Conservation (phyloP, 2,797 vertebrate genomes). For the Gymnodraco acuticeps region DNA sequence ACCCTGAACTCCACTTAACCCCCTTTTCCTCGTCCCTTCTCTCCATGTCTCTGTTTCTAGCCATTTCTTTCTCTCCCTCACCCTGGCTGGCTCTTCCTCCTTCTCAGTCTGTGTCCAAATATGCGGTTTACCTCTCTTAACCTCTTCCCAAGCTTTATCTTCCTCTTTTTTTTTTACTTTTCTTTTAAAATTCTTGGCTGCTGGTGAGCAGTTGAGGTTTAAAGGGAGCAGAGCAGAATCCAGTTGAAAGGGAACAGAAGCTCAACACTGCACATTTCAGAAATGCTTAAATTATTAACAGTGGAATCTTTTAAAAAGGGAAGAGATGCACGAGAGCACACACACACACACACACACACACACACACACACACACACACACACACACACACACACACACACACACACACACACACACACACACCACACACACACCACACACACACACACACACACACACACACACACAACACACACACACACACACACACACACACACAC, state of each 20-base stretch:
- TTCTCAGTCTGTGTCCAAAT: slow-evolving; percentile 53
- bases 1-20: slow-evolving; percentile 71
- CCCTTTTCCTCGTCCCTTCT: slow-evolving; percentile 38
- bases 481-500: neutral
- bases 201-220: slow-evolving; percentile 44
- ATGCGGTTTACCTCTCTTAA: slow-evolving; percentile 70
- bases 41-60: slow-evolving; percentile 41
- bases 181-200: slow-evolving; percentile 56
- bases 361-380: too few species aligned
- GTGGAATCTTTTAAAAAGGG: neutral
- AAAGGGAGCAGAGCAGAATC: slow-evolving; percentile 26
- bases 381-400: too few species aligned
- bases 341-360: neutral
- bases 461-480: neutral
- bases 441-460: too few species aligned
- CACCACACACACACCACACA: too few species aligned
- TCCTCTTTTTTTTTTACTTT: slow-evolving; percentile 29
- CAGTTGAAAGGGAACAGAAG: slow-evolving; percentile 18
- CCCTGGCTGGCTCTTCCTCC: slow-evolving; percentile 44
- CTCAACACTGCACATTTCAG: neutral
- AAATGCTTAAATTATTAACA: slow-evolving; percentile 3
- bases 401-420: neutral
- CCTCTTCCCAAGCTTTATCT: slow-evolving; percentile 74
- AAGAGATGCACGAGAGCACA: neutral
- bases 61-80: slow-evolving; percentile 44